These are phyloP conservation scores for Rousettus madagascariensis DNA, from an alignment of 2,797 vertebrate genomes.

Conservation along the genomic window DNA sequence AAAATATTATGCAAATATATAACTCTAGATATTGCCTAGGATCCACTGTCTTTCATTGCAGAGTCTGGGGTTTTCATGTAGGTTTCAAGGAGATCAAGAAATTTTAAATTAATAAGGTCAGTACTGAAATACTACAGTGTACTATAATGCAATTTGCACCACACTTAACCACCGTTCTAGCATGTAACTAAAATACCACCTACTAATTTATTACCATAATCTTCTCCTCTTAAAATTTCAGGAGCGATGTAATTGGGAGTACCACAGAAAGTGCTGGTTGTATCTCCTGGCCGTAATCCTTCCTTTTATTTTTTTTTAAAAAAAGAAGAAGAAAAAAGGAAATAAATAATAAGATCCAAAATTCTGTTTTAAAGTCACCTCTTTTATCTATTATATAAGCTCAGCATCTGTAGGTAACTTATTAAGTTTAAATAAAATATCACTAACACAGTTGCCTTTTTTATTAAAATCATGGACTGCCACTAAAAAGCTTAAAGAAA, in stretches of 20 bases:
- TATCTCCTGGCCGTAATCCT: slow-evolving; percentile 97
- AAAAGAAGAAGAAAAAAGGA: background rate
- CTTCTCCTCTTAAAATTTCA: slow-evolving; percentile 98
- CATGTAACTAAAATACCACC: slow-evolving; percentile 14
- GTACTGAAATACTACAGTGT: background rate
- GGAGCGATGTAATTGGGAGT: slow-evolving; percentile 99
- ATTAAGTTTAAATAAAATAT: slow-evolving; percentile 31
- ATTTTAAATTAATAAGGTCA: background rate
- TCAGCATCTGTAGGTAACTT: background rate
- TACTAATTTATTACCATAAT: slow-evolving; percentile 91
- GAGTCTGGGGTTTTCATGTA: background rate
- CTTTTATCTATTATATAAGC: background rate
- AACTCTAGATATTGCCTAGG: background rate
- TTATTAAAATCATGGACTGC: slow-evolving; percentile 10
- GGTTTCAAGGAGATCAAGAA: slow-evolving; percentile 36
- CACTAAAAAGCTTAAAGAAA: slow-evolving; percentile 35
- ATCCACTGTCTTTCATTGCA: background rate
- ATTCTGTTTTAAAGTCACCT: slow-evolving; percentile 32
- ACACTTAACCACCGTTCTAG: slow-evolving; percentile 14
- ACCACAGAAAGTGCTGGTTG: slow-evolving; percentile 98
- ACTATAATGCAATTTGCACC: background rate
- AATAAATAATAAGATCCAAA: background rate
- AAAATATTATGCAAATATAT: background rate
- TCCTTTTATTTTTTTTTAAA: slow-evolving; percentile 86
- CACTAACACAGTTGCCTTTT: background rate